Evolutionary conservation across 2,797 vertebrate genomes (phyloP).

Genomic region (Diglossa cyanea): DNA sequence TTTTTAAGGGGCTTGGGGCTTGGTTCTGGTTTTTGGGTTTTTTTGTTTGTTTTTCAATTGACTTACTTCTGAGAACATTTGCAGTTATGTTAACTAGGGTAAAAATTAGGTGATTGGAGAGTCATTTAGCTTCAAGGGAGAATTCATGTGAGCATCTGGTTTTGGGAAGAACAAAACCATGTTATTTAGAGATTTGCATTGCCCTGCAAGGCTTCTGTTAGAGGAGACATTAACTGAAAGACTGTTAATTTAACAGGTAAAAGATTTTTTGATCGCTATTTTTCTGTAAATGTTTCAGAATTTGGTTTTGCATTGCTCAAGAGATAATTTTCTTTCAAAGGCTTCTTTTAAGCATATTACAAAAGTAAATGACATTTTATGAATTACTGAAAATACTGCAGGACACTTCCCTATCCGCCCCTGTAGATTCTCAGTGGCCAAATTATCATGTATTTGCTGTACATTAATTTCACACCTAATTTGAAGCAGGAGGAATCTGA

Average conservation of each 20-base stretch:
- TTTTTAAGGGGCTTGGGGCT: neutral
- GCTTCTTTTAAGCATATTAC: neutral
- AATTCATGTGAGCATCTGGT: neutral
- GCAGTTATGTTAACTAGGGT: neutral
- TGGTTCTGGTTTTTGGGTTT: fast-evolving
- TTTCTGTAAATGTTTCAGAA: neutral
- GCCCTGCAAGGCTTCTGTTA: neutral
- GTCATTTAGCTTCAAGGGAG: neutral
- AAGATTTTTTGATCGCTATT: neutral
- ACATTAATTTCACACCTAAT: neutral
- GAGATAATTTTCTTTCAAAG: neutral
- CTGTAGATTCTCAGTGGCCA: neutral
- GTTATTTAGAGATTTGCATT: neutral
- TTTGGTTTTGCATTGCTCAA: neutral
- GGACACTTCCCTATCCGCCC: neutral
- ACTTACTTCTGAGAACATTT: neutral
- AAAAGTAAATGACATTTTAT: neutral
- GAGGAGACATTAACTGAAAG: neutral
- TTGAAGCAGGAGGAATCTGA: neutral
- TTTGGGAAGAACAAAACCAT: neutral
- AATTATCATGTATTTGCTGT: neutral
- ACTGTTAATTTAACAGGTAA: neutral
- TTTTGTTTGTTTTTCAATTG: neutral
- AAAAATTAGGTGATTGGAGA: neutral
- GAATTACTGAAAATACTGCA: neutral